Evolutionary conservation across 2,797 vertebrate species (phyloP), one percentile per base, ranked within the genome.

Genomic region (Artibeus lituratus): DNA sequence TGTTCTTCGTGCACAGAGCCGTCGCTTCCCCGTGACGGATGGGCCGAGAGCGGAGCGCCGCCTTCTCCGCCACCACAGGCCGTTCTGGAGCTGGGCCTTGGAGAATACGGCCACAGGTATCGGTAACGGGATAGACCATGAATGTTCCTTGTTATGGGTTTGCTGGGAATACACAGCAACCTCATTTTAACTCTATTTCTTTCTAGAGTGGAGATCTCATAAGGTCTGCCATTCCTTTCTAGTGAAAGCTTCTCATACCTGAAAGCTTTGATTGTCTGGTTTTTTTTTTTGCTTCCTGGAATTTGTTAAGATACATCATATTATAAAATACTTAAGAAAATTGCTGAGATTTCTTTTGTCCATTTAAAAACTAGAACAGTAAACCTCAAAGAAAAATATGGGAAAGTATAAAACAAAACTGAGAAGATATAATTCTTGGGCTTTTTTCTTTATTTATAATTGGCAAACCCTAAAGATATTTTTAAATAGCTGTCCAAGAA

Each of bases 61-160:
- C 99, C 98, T 22, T 98, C 98, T 82, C 97, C 98, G 39, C 98
- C 98, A 89, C 98, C 98, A 0, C 98, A 98, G 97, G 98, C 98
- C 15, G 98, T 96, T 47, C 94, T 99, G 74, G 98, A 98, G 95
- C 81, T 98, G 73, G 97, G 98, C 90, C 97, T 97, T 87, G 98
- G 98, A 35, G 98, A 98, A 96, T 98, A 98, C 95, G 98, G 96
- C 94, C 97, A 98, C 87, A 99, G 98, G 98, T 99, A 98, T 77
- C 19, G n/a, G 93, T 85, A 82, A 97, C 94, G 95, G 95, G 91
- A 81, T 76, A 55, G 26, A 49, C 59, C 2, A 0, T 92, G 67
- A 85, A 93, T 93, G 77, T 73, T 67, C 39, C 76, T 65, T 0
- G 7, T 84, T 92, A 95, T 7, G 26, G 59, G 83, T 86, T 96